Conservation (phyloP, 1,140 invertebrate genomes). For the Probaryconus sp. region DNA sequence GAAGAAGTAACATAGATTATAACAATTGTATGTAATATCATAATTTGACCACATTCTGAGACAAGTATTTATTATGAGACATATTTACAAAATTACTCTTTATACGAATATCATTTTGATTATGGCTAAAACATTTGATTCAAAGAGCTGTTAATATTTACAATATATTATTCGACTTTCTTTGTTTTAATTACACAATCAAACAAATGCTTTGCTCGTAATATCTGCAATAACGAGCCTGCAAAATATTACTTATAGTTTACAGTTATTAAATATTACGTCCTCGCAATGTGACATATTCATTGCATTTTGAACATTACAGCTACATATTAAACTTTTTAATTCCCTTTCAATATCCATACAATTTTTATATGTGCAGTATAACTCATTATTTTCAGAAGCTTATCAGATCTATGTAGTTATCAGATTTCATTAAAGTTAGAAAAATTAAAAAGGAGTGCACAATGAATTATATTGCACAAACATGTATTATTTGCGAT, state of each 20-base stretch:
- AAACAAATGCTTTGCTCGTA: not conserved
- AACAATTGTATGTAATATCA: not conserved
- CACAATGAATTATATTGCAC: too few relatives aligned
- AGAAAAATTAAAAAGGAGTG: too few relatives aligned
- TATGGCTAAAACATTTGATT: constrained; percentile 10
- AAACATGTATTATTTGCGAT: not conserved
- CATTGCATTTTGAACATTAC: not conserved
- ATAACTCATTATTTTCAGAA: too few relatives aligned
- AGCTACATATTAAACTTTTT: not conserved
- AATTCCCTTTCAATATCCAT: not conserved
- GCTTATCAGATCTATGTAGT: too few relatives aligned
- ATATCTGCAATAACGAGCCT: not conserved
- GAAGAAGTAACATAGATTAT: too few relatives aligned
- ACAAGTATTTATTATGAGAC: not conserved
- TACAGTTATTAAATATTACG: not conserved
- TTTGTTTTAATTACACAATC: constrained; percentile 7
- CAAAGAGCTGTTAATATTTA: constrained; percentile 1
- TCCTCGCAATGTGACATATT: not conserved
- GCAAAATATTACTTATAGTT: not conserved
- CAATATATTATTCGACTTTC: constrained; percentile 10
- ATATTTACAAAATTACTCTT: constrained; percentile 8
- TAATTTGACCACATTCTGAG: constrained; percentile 1
- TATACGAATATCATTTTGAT: constrained; percentile 9
- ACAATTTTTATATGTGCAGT: constrained; percentile 1
- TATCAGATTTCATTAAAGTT: too few relatives aligned